Conservation (phyloP, 2,113 vertebrate species). For the Nannospalax galili region DNA sequence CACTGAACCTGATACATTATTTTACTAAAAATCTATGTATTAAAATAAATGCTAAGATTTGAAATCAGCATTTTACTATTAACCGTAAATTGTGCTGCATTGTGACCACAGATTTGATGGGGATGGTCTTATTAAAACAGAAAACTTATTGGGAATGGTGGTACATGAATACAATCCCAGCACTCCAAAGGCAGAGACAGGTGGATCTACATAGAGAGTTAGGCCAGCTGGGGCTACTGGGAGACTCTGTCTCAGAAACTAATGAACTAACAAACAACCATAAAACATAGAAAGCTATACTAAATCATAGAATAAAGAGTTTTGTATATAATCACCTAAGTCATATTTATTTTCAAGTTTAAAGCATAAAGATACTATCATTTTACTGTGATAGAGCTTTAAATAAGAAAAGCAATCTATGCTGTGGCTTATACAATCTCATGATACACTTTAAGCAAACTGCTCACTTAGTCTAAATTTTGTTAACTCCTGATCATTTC, state of each 20-base stretch:
- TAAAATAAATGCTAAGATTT: slow-evolving; percentile 67
- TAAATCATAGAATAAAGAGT: slow-evolving; percentile 26
- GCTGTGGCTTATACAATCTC: neutral
- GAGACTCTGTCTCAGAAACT: no score
- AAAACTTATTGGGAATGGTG: no score
- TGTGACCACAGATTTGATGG: neutral
- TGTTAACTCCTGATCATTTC: slow-evolving; percentile 64
- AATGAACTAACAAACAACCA: no score
- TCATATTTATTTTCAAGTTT: slow-evolving; percentile 55
- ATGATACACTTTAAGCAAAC: slow-evolving; percentile 38
- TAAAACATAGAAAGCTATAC: slow-evolving; percentile 10
- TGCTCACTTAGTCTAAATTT: slow-evolving; percentile 12
- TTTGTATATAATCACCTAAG: slow-evolving; percentile 55
- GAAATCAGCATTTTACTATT: slow-evolving; percentile 30
- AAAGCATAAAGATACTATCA: slow-evolving; percentile 49
- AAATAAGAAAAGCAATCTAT: neutral
- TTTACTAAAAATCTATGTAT: slow-evolving; percentile 62
- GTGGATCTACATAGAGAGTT: no score
- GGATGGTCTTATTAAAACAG: slow-evolving; percentile 10
- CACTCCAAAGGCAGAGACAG: no score
- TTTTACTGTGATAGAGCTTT: neutral
- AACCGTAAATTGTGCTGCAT: neutral
- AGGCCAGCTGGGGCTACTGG: no score
- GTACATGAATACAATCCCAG: no score
- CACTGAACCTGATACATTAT: slow-evolving; percentile 80